phyloP scores from a whole-genome alignment of 2,113 vertebrate species.

The Chionis minor region DNA sequence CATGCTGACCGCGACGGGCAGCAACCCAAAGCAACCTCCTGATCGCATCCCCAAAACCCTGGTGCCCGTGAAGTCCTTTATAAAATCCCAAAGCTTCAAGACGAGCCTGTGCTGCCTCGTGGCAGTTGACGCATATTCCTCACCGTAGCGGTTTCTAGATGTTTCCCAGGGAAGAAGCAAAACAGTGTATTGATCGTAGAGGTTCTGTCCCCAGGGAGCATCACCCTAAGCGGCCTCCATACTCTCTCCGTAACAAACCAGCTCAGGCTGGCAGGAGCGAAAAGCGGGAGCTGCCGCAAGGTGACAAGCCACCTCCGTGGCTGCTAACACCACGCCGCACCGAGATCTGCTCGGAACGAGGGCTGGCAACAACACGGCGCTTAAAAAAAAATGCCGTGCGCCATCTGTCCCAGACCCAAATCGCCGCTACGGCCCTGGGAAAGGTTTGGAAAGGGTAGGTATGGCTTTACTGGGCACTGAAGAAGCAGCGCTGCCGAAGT shows the following conservation, averaged over 20 bases:
- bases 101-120: rapidly evolving
- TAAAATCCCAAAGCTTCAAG: not conserved
- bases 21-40: not conserved
- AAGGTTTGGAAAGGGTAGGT: not conserved
- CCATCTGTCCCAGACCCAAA: not conserved
- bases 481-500: not conserved
- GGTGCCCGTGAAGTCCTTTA: rapidly evolving
- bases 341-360: rapidly evolving
- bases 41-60: not conserved
- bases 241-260: not conserved
- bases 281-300: not conserved
- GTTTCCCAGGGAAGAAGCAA: not conserved
- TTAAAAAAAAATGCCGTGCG: no score
- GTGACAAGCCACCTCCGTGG: not conserved
- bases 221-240: rapidly evolving
- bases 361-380: not conserved
- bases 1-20: rapidly evolving
- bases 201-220: not conserved
- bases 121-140: rapidly evolving
- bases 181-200: rapidly evolving
- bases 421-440: not conserved
- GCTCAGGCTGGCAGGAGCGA: not conserved
- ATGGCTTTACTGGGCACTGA: not conserved
- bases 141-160: not conserved
- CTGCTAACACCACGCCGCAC: rapidly evolving